phyloP scores from a whole-genome alignment of 2,797 vertebrate species.

The Malurus leucopterus region DNA sequence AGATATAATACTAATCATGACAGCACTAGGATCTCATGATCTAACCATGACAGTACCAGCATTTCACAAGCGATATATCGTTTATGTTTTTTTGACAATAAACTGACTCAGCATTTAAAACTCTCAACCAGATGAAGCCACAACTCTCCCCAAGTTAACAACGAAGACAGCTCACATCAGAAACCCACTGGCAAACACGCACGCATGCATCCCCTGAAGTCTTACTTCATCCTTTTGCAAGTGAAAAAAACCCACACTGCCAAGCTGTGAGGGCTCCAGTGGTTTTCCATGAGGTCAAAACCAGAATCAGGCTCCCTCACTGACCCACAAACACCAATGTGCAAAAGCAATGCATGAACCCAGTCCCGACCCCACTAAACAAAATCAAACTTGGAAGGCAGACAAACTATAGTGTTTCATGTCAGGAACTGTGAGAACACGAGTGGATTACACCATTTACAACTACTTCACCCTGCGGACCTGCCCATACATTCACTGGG shows the following conservation, averaged over 20 bases:
- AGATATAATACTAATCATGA: slow-evolving; percentile 15
- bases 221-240: slow-evolving; percentile 24
- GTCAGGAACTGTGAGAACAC: not conserved
- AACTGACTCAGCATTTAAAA: slow-evolving; percentile 49
- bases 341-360: not conserved
- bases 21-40: slow-evolving; percentile 24
- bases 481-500: not conserved
- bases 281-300: slow-evolving; percentile 1
- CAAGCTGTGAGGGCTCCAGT: not conserved
- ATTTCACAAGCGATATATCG: slow-evolving; percentile 39
- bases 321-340: not conserved
- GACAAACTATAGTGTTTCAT: not conserved
- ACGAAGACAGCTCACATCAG: slow-evolving; percentile 25
- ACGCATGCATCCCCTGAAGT: not conserved
- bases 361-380: not conserved
- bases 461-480: not conserved
- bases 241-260: not conserved
- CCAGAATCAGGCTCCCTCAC: not conserved
- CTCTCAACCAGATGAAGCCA: slow-evolving; percentile 24
- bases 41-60: slow-evolving; percentile 59
- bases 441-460: accelerated
- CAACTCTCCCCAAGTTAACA: slow-evolving; percentile 25
- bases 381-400: not conserved
- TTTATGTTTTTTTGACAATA: slow-evolving; percentile 39
- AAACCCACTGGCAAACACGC: slow-evolving; percentile 20